phyloP scores from a whole-genome alignment of 1,140 invertebrate species.

The Pachypeltis micranthus region DNA sequence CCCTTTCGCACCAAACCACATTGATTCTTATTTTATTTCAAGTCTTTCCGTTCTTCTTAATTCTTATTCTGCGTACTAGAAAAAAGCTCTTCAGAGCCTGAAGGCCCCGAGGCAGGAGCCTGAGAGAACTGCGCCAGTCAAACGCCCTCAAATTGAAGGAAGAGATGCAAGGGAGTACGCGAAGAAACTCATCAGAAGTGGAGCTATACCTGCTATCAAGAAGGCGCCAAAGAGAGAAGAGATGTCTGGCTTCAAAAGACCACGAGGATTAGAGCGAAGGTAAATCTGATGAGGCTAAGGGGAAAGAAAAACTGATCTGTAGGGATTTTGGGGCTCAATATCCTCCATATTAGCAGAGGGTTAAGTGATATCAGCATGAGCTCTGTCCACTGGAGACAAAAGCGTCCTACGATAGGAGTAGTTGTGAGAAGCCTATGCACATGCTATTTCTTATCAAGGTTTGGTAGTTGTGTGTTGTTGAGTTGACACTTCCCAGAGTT shows the following conservation, averaged over 20 bases:
- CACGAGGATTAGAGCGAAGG: slow-evolving; percentile 47
- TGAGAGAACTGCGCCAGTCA: slow-evolving; percentile 50
- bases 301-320: no score
- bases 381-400: no score
- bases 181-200: slow-evolving; percentile 86
- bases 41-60: neutral
- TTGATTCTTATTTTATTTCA: neutral
- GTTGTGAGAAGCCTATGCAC: no score
- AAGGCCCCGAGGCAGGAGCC: slow-evolving; percentile 80
- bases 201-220: slow-evolving; percentile 73
- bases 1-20: neutral
- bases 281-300: no score
- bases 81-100: slow-evolving; percentile 80
- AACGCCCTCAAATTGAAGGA: slow-evolving; percentile 59
- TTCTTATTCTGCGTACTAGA: slow-evolving; percentile 41
- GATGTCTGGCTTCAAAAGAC: slow-evolving; percentile 49
- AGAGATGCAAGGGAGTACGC: slow-evolving; percentile 89
- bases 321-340: no score
- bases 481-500: no score
- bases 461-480: no score
- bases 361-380: no score
- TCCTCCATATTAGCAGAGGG: no score
- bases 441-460: no score
- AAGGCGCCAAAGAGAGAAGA: slow-evolving; percentile 65
- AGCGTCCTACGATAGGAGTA: no score